Evolutionary conservation across 2,888 invertebrate genomes (phyloP).

Genomic region (Bimastos eiseni): DNA sequence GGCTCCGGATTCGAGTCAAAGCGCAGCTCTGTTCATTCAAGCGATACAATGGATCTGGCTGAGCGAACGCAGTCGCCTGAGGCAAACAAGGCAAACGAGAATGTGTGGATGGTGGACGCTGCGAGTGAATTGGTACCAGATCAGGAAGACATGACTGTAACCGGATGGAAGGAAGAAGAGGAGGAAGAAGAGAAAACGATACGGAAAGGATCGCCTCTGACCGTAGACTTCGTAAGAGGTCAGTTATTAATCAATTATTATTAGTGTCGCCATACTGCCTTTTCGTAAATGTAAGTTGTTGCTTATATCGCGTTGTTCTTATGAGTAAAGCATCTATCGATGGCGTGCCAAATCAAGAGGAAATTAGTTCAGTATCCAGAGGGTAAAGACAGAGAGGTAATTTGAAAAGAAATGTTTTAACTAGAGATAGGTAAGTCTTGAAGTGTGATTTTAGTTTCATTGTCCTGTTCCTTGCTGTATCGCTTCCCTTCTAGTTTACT

Average conservation of each 20-base stretch:
- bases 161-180: conserved; percentile 8
- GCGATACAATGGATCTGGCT: neutral
- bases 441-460: too few relatives aligned
- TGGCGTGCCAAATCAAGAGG: too few relatives aligned
- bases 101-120: neutral
- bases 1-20: neutral
- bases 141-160: neutral
- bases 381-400: too few relatives aligned
- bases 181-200: conserved; percentile 18
- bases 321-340: too few relatives aligned
- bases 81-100: neutral
- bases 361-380: too few relatives aligned
- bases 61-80: neutral
- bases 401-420: too few relatives aligned
- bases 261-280: neutral
- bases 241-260: neutral
- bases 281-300: neutral
- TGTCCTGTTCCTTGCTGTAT: neutral
- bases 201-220: neutral
- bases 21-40: conserved; percentile 13
- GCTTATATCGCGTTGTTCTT: too few relatives aligned
- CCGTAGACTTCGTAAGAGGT: neutral
- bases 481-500: neutral
- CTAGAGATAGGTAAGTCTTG: too few relatives aligned
- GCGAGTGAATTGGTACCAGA: neutral